Percentiles rank a stretch among this genome's conserved stretches.
Conservation (phyloP, 1,140 invertebrate genomes). For the Drosophila oshimai region DNA sequence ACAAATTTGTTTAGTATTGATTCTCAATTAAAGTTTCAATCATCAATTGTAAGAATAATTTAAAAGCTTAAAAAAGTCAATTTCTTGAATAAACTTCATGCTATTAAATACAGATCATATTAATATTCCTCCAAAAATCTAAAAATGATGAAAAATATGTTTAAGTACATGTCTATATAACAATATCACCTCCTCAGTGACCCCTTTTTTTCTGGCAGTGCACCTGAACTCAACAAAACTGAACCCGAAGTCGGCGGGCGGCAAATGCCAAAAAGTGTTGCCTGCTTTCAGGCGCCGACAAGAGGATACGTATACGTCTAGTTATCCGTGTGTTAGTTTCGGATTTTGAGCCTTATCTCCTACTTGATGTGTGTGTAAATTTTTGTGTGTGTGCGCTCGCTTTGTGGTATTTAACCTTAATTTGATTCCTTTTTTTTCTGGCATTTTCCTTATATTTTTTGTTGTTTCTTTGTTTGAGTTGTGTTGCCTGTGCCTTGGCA, state of each 20-base stretch:
- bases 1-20: no score
- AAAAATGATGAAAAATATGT: no score
- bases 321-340: slow-evolving; percentile 35
- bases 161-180: no score
- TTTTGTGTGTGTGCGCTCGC: slow-evolving; percentile 41
- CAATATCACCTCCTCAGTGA: no score
- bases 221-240: slow-evolving; percentile 20
- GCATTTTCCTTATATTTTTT: slow-evolving; percentile 13
- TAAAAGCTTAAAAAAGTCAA: no score
- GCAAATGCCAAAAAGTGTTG: slow-evolving; percentile 77
- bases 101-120: no score
- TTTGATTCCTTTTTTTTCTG: slow-evolving; percentile 68
- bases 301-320: slow-evolving; percentile 30
- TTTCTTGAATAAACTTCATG: no score
- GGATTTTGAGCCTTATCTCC: no score
- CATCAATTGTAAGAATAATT: no score
- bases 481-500: slow-evolving; percentile 42
- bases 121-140: no score
- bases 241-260: slow-evolving; percentile 34
- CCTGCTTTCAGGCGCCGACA: slow-evolving; percentile 70
- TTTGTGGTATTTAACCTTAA: slow-evolving; percentile 81
- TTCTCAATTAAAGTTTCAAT: no score
- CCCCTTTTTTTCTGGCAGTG: neutral
- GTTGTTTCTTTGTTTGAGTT: neutral
- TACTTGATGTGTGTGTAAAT: neutral